A percentile compares a stretch with the other conserved stretches of the same genome.
These are phyloP conservation scores for Choloepus hoffmanni DNA, from an alignment of 2,113 vertebrate species.

Conservation along the genomic window DNA sequence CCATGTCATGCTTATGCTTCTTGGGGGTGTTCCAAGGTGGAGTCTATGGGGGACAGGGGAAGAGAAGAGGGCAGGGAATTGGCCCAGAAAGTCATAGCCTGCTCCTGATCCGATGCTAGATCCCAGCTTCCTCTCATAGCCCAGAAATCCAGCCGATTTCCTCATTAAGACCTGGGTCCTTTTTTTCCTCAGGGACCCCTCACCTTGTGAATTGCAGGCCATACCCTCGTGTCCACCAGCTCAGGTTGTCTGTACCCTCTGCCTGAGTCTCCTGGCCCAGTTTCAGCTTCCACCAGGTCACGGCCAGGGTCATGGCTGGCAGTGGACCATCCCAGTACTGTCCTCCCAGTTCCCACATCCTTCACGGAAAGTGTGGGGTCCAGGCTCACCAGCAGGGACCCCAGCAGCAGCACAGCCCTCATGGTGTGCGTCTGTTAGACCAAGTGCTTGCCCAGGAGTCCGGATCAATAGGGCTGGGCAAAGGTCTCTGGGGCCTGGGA, in stretches of 20 bases:
- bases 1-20: not conserved
- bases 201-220: not conserved
- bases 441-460: conserved; percentile 1
- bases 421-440: conserved; percentile 51
- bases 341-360: not conserved
- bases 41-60: not conserved
- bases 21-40: conserved; percentile 60
- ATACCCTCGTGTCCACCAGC: not conserved
- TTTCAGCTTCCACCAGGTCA: not conserved
- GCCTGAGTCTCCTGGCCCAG: not conserved
- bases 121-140: not conserved
- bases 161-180: not conserved
- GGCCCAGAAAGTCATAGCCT: not conserved
- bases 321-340: not conserved
- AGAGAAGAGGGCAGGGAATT: not conserved
- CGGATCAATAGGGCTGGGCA: conserved; percentile 72
- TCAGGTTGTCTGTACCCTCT: not conserved
- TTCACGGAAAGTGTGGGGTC: conserved; percentile 69
- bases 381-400: conserved; percentile 64
- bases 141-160: not conserved
- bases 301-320: not conserved
- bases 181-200: not conserved
- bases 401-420: conserved; percentile 69
- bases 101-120: not conserved
- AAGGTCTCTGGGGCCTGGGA: conserved; percentile 58